A percentile compares a stretch with the other conserved stretches of the same genome.
phyloP scores from a whole-genome alignment of 2,113 vertebrate species.

The Anthoscopus minutus region DNA sequence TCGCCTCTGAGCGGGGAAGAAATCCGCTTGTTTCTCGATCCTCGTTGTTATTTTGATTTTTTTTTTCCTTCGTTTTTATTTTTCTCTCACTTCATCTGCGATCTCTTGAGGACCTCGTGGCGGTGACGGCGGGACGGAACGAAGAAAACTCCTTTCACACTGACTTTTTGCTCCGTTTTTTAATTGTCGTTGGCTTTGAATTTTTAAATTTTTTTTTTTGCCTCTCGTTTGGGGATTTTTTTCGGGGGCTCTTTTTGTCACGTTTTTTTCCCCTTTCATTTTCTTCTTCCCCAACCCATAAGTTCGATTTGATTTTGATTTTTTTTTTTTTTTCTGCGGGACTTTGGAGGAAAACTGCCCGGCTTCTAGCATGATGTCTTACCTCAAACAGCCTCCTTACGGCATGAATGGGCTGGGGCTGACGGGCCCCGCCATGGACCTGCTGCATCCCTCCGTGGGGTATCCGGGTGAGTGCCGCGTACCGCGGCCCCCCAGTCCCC shows the following conservation, averaged over 20 bases:
- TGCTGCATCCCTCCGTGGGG: constrained; percentile 95
- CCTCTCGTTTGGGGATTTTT: not conserved
- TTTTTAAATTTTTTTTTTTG: not conserved
- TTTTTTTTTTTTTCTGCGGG: not conserved
- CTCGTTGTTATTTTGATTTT: not conserved
- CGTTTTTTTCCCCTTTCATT: not conserved
- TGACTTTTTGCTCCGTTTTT: not conserved
- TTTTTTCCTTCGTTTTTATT: not conserved
- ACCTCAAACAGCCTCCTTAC: constrained; percentile 99
- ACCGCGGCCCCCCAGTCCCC: not conserved
- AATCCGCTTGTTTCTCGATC: not conserved
- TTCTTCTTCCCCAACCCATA: not conserved
- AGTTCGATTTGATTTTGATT: not conserved
- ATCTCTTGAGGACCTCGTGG: not conserved
- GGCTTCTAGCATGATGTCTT: constrained; percentile 99
- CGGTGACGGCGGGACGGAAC: not conserved
- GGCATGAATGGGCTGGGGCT: constrained; percentile 97
- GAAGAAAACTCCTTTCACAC: not conserved
- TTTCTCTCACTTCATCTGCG: not conserved
- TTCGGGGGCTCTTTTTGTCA: not conserved
- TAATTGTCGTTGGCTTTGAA: not conserved
- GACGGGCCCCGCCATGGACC: constrained; percentile 91
- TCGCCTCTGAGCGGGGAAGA: not conserved
- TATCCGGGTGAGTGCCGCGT: constrained; percentile 82
- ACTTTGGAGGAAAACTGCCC: constrained; percentile 65